These are phyloP conservation scores for Cololabis saira DNA, from an alignment of 2,113 vertebrate genomes.

Conservation along the genomic window DNA sequence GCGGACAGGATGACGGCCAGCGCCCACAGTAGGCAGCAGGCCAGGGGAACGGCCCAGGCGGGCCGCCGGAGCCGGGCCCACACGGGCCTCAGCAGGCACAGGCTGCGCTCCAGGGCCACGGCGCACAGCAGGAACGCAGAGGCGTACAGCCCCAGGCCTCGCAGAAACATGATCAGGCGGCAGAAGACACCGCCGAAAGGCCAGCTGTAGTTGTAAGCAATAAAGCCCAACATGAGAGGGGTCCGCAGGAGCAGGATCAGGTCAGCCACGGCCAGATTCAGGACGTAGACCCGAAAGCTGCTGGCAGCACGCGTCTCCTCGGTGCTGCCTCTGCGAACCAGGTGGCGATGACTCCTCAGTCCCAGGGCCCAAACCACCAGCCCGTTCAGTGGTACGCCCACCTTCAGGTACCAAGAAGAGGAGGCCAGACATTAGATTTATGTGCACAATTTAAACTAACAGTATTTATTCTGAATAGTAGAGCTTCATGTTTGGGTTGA, in stretches of 20 bases:
- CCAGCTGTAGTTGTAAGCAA: slow-evolving; percentile 71
- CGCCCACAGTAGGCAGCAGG: slow-evolving; percentile 73
- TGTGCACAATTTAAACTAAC: neutral
- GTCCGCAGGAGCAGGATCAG: slow-evolving; percentile 78
- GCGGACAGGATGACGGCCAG: slow-evolving; percentile 59
- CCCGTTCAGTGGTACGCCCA: slow-evolving; percentile 76
- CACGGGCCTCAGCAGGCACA: slow-evolving; percentile 80
- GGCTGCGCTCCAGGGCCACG: slow-evolving; percentile 80
- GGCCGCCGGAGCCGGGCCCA: slow-evolving; percentile 78
- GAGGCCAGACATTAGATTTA: neutral
- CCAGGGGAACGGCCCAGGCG: slow-evolving; percentile 77
- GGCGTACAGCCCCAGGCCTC: slow-evolving; percentile 78
- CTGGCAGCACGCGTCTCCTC: slow-evolving; percentile 69
- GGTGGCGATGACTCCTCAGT: slow-evolving; percentile 30
- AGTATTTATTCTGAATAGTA: too few relatives aligned
- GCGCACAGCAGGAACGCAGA: slow-evolving; percentile 80
- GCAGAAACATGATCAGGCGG: slow-evolving; percentile 72
- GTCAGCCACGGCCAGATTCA: slow-evolving; percentile 82
- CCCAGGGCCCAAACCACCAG: slow-evolving; percentile 82
- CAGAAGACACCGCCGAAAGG: slow-evolving; percentile 68
- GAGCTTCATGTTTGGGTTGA: too few relatives aligned
- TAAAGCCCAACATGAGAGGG: slow-evolving; percentile 76
- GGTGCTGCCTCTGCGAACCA: slow-evolving; percentile 37
- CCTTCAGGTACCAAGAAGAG: slow-evolving; percentile 37
- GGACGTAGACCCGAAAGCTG: slow-evolving; percentile 81